Percentiles rank a stretch among this genome's conserved stretches.
These are phyloP conservation scores for Eunapius fragilis DNA, from an alignment of 37 sponge, comb jelly and placozoan species.

Conservation along the genomic window DNA sequence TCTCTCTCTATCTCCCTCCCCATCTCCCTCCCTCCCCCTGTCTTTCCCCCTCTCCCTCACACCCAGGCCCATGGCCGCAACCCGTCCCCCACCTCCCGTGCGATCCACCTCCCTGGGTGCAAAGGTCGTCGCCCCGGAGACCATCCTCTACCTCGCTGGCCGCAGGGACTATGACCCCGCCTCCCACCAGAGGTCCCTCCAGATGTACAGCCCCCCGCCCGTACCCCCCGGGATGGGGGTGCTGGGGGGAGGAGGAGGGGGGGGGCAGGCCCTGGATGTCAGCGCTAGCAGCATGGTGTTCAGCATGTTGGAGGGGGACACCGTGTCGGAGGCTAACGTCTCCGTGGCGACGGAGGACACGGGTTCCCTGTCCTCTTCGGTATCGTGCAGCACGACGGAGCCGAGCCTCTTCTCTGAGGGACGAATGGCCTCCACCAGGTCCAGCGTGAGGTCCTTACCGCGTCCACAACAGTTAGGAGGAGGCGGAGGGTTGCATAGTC, in stretches of 20 bases:
- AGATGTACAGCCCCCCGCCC: background rate
- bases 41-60: background rate
- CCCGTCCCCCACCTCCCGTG: slow-evolving; percentile 19
- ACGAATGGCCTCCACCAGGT: background rate
- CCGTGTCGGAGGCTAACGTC: background rate
- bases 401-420: background rate
- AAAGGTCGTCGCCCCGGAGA: slow-evolving; percentile 19
- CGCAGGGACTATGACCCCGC: slow-evolving; percentile 3
- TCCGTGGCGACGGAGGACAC: background rate
- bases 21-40: background rate
- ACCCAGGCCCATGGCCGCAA: background rate
- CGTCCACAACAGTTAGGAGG: background rate
- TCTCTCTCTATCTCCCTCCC: background rate
- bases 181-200: background rate
- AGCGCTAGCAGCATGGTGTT: background rate
- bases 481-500: too few relatives aligned
- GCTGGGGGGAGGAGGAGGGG: too few relatives aligned
- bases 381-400: background rate
- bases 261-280: background rate
- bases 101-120: slow-evolving; percentile 33
- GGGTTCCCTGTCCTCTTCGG: background rate
- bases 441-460: background rate
- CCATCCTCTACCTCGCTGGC: slow-evolving; percentile 46
- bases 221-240: background rate
- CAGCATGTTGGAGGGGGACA: background rate